Base-by-base conservation (phyloP, 2,797 vertebrate genomes). In the Chaunax sp. region DNA sequence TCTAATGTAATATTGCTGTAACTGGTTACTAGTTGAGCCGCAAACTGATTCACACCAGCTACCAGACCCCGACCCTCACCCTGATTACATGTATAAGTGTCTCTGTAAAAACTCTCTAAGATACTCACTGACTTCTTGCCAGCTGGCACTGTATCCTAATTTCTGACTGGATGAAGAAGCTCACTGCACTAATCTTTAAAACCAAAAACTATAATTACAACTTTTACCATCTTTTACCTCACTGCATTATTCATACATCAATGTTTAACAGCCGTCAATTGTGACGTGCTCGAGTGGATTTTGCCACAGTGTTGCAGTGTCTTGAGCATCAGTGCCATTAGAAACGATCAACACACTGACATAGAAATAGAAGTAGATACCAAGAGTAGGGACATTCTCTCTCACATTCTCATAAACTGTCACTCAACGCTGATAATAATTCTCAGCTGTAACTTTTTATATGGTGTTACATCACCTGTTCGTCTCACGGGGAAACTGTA, bases 1-100 rank as follows among this genome's bases (percentile, higher is more conserved):
- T 81, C 72, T 86, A 67, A 56, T 85, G 77, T 90, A 89, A 82
- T 81, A 59, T 85, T 80, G 66, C 67, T 89, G 77, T 87, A 80
- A 80, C 81, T 89, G 84, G 83, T 90, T 85, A 82, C 76, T 81
- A 79, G 90, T 70, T 80, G 80, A 91, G 70, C 83, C 77, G 58
- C 60, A 83, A 45, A 90, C 89, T 90, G 89, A 91, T 91, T 90
- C 89, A 75, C 88, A 91, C 91, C 91, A 92, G 91, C 90, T 80
- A 81, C 86, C 50, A 66, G 83, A 81, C 80, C 87, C 88, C 72
- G 43, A 86, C 88, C 89, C 89, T 69, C 4, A 66, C 87, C 90
- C 85, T 76, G 69, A 84, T 35, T 84, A 81, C 74, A 69, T 78
- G 84, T 91, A 20, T 89, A 77, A 85, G 56, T 88, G 78, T 90